Conservation (phyloP, 2,888 invertebrate genomes). For the Griposia aprilina region DNA sequence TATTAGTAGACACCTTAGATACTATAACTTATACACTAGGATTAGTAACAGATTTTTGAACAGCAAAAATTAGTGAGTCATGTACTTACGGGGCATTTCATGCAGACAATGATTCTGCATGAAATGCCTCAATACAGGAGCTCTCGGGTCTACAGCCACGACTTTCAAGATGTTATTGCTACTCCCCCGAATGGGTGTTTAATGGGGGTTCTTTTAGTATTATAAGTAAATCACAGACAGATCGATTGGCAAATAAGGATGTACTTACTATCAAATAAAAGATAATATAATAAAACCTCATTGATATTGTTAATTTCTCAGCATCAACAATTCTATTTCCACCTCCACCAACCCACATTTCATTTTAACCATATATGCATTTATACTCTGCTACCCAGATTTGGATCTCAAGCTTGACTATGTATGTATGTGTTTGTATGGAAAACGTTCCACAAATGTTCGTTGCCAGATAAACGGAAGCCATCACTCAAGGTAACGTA, state of each 20-base stretch:
- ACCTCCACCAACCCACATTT: not conserved
- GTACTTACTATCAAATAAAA: not conserved
- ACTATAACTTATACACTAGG: too few relatives aligned
- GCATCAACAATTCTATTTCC: not conserved
- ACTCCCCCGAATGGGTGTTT: too few relatives aligned
- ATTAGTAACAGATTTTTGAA: too few relatives aligned
- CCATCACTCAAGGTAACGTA: constrained; percentile 36
- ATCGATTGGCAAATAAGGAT: not conserved
- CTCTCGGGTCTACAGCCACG: too few relatives aligned
- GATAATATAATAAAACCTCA: not conserved
- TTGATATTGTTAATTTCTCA: not conserved
- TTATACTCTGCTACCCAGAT: not conserved
- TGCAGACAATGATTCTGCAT: too few relatives aligned
- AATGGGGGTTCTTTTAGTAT: not conserved
- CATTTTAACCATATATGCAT: not conserved
- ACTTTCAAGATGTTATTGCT: too few relatives aligned
- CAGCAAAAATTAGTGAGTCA: too few relatives aligned
- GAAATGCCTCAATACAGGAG: too few relatives aligned
- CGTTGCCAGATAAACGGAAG: constrained; percentile 40
- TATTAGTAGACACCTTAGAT: too few relatives aligned
- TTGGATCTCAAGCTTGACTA: not conserved
- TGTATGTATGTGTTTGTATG: not conserved
- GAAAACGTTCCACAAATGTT: constrained; percentile 19
- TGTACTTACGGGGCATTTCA: too few relatives aligned
- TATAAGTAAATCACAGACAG: not conserved